These are phyloP conservation scores for Drosophila leonis DNA, from an alignment of 2,888 invertebrate species.

Conservation along the genomic window DNA sequence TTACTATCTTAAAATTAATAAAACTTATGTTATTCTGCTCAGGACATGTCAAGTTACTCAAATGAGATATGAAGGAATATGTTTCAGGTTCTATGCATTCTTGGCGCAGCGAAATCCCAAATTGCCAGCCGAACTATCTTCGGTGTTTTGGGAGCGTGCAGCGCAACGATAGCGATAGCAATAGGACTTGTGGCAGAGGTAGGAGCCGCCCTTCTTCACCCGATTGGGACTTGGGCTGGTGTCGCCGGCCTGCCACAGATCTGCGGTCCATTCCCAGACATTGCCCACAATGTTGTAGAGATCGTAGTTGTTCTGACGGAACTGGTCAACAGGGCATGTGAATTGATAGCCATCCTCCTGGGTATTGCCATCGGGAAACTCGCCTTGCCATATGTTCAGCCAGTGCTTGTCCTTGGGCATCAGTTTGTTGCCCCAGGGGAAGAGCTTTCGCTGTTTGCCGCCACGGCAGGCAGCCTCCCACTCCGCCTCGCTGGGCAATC, in stretches of 20 bases:
- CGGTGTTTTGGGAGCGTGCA: constrained; percentile 96
- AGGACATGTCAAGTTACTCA: background rate
- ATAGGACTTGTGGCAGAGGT: constrained; percentile 94
- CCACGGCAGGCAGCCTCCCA: constrained; percentile 97
- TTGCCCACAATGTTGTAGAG: constrained; percentile 97
- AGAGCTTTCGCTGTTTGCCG: constrained; percentile 90
- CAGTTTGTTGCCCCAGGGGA: constrained; percentile 97
- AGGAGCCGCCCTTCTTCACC: constrained; percentile 98
- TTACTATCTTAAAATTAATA: background rate
- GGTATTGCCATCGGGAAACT: constrained; percentile 92
- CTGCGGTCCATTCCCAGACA: constrained; percentile 98
- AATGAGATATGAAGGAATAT: background rate
- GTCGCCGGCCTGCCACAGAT: constrained; percentile 88
- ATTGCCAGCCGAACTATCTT: constrained; percentile 96
- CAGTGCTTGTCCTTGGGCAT: constrained; percentile 88
- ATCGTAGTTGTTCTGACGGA: constrained; percentile 92
- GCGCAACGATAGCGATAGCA: constrained; percentile 98
- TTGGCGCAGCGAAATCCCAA: constrained; percentile 96
- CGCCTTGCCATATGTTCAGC: constrained; percentile 96
- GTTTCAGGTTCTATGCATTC: constrained; percentile 49
- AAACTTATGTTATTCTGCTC: background rate
- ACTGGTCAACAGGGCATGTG: constrained; percentile 93
- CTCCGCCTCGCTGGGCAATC: constrained; percentile 96
- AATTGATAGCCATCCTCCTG: constrained; percentile 93
- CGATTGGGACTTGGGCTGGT: constrained; percentile 86